A percentile compares a stretch with the other conserved stretches of the same genome.
Evolutionary conservation across 2,797 vertebrate species (phyloP).

Genomic region (Neosalanx taihuensis): DNA sequence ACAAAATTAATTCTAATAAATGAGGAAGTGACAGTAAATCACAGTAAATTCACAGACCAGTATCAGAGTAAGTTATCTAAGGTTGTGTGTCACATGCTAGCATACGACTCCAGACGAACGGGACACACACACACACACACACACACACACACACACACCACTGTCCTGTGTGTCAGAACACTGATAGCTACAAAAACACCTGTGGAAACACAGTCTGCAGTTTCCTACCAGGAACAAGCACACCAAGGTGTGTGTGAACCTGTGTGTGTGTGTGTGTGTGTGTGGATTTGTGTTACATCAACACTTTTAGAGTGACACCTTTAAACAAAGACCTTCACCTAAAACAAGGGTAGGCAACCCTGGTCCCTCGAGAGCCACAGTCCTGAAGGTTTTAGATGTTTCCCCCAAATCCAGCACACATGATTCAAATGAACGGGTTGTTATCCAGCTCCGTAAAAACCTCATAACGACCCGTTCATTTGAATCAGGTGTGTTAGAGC

Average conservation of each 20-base stretch:
- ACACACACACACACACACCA: not conserved
- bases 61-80: not conserved
- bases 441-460: too few relatives aligned
- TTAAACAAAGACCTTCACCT: too few relatives aligned
- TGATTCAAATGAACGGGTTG: too few relatives aligned
- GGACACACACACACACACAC: not conserved
- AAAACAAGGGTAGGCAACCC: too few relatives aligned
- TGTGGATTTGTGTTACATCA: not conserved
- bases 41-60: not conserved
- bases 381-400: too few relatives aligned
- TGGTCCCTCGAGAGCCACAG: too few relatives aligned
- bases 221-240: constrained; percentile 52
- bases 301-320: too few relatives aligned
- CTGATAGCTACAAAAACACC: not conserved
- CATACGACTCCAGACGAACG: not conserved
- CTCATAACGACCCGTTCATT: too few relatives aligned
- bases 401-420: too few relatives aligned
- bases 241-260: constrained; percentile 18
- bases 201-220: not conserved
- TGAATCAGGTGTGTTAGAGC: too few relatives aligned
- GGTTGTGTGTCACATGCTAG: not conserved
- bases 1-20: not conserved
- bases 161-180: not conserved
- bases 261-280: not conserved
- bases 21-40: not conserved